Evolutionary conservation across 23 tunicate species (phyloP), one percentile per base, ranked within the genome.

Genomic region (Corella eumyota): DNA sequence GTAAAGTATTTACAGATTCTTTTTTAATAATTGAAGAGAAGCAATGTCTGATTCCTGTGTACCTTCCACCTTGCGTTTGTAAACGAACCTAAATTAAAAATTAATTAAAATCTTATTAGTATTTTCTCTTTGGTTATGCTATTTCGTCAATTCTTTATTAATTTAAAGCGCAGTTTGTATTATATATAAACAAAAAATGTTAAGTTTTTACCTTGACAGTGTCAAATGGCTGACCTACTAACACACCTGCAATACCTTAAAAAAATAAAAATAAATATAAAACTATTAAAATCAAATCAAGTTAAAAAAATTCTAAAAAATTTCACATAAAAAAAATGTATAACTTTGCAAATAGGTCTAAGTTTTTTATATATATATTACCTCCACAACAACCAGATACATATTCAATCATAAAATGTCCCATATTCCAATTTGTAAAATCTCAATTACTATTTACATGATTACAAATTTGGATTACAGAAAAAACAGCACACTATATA

Each of bases 21-120:
- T 92, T 60, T 36, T 72, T 49, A 5, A 60, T 50, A 65, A 92
- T 92, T 30, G 76, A 48, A 17, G 40, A 59, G 31, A 83, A 77
- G 58, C 98, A 92, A 66, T 92, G 86, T 81, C 76, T 76, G 20
- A 85, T 80, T 17, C 98, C 98, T 22, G 85, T 78, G 71, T 90
- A 90, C 31, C 36, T 64, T 2, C 90, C 73, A 47, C 66, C 28
- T 36, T 70, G 78, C 13, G 90, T 79, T 66, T 86, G 95, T 30
- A 86, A 40, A 1, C 95, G 85, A 50, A 84, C 94, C 94, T 83
- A 47, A 45, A 60, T 13, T 31, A 11, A 25, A 11, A 31, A 28
- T 2, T 40, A 56, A 25, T 5, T 19, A 31, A 21, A 26, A 4
- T 22, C 28, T 60, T 30, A 30, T 4, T 26, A 30, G 21, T 27